Evolutionary conservation across 1,140 invertebrate genomes (phyloP).

Genomic region (Brachionus manjavacas): DNA sequence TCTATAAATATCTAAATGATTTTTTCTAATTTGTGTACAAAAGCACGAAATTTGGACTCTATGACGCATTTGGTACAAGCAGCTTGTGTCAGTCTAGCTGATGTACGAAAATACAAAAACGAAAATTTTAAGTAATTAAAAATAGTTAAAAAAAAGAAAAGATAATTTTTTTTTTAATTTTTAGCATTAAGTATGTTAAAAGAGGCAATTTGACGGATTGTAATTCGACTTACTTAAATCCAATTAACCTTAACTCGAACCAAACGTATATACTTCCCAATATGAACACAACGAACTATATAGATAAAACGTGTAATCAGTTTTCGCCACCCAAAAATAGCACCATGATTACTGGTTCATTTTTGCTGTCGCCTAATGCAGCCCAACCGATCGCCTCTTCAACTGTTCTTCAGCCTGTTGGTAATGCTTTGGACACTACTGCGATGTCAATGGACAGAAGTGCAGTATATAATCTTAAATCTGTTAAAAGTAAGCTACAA

Average conservation of each 20-base stretch:
- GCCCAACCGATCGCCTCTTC: conserved; percentile 29
- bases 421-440: not conserved
- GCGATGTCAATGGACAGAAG: not conserved
- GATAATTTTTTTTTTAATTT: not conserved
- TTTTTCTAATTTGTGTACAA: not conserved
- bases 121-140: conserved; percentile 35
- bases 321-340: conserved; percentile 25
- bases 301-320: not conserved
- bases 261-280: not conserved
- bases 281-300: not conserved
- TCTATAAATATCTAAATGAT: not conserved
- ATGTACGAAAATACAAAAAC: conserved; percentile 33
- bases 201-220: not conserved
- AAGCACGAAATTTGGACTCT: conserved; percentile 32
- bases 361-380: not conserved
- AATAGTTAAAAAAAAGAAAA: not conserved
- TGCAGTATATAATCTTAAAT: not conserved
- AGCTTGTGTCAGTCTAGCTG: conserved; percentile 38
- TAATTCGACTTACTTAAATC: conserved; percentile 20
- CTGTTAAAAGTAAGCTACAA: not conserved
- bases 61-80: conserved; percentile 42
- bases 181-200: conserved; percentile 16
- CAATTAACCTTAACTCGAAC: conserved; percentile 15
- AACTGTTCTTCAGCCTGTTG: not conserved
- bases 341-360: conserved; percentile 8